phyloP scores from a whole-genome alignment of 2,888 invertebrate genomes.

The Drosophila subsilvestris region DNA sequence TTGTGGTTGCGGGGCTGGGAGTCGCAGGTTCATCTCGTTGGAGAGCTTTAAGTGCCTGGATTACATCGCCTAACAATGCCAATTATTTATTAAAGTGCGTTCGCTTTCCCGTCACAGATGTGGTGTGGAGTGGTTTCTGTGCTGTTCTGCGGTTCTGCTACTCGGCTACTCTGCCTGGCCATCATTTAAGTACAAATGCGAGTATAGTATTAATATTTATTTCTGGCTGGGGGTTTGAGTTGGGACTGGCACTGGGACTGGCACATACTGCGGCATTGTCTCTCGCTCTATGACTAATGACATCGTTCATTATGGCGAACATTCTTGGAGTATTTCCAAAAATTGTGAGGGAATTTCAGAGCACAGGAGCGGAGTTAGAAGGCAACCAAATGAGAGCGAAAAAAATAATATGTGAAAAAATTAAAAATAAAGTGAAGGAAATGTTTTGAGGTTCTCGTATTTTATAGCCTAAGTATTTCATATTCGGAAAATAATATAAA shows the following conservation, averaged over 20 bases:
- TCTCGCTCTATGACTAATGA: constrained; percentile 81
- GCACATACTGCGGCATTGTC: constrained; percentile 64
- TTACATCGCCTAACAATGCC: constrained; percentile 70
- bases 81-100: constrained; percentile 78
- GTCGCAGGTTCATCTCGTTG: constrained; percentile 14
- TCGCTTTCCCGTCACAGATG: constrained; percentile 29
- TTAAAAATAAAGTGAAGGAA: no score
- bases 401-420: no score
- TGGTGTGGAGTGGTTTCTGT: constrained; percentile 3
- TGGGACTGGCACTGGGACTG: constrained; percentile 10
- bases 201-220: constrained; percentile 74
- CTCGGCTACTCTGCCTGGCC: constrained; percentile 23
- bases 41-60: constrained; percentile 59
- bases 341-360: constrained; percentile 46
- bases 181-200: constrained; percentile 71
- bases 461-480: no score
- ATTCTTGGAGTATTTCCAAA: constrained; percentile 79
- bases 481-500: no score
- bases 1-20: neutral
- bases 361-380: constrained; percentile 34
- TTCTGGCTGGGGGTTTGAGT: constrained; percentile 27
- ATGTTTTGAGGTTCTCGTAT: no score
- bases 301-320: constrained; percentile 82
- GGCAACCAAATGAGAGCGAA: neutral
- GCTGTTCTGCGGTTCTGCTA: neutral